Evolutionary conservation across 2,797 vertebrate species (phyloP), one percentile per base, ranked within the genome.

Genomic region (Muscicapa comitata): DNA sequence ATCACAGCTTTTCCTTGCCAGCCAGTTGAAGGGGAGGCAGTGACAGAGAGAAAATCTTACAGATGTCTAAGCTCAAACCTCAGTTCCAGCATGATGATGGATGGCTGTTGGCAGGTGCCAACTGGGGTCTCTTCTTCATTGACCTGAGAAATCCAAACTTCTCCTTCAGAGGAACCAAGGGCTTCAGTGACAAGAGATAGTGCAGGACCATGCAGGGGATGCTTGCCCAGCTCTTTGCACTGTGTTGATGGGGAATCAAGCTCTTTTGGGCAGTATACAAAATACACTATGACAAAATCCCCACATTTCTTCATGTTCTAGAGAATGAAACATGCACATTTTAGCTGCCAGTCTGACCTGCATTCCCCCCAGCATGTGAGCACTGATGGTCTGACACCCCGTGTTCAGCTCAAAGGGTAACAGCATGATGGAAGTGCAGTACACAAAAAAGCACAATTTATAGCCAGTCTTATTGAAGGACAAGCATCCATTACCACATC

Each of bases 361-460:
- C 18, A 5, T 38, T 70, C 7, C 20, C 19, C 31, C n/a, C 57
- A 74, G 35, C 3, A 3, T 0, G 0, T 6, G 19, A 81, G 37
- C n/a, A 20, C 35, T 0, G 1, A 20, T 7, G 10, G 38, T 25
- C 68, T n/a, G n/a, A 31, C 4, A 10, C 12, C 3, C 25, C 12
- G 43, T 7, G 5, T 65, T 62, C 21, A 57, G 6, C 68, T 86
- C 65, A 31, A 74, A 51, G 40, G 17, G 12, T 35, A 75, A 55
- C 62, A 42, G 23, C 7, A 8, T 0, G 12, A 31, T 28, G 3
- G 1, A 88, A 93, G 20, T 7, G 43, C 14, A 40, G 38, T 1
- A 26, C 42, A 57, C 47, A 66, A 78, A 35, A 33, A 86, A 77
- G 35, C 38, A 81, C 25, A 13, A 29, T 61, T 78, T 85, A 70